Percentiles rank a stretch among this genome's conserved stretches.
Evolutionary conservation across 2,113 vertebrate genomes (phyloP).

Genomic region (Hydrochoerus hydrochaeris): DNA sequence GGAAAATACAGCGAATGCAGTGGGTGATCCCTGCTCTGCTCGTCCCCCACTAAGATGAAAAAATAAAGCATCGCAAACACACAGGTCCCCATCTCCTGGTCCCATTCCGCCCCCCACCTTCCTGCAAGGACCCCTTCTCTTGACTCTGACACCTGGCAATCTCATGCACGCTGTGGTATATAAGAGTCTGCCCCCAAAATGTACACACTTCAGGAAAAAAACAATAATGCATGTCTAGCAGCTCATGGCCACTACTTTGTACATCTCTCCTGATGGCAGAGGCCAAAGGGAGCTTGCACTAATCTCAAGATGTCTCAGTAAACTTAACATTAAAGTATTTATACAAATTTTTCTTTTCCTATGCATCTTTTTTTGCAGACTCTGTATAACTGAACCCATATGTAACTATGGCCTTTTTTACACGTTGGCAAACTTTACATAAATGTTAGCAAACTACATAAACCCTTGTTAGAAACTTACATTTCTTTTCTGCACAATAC

Average conservation of each 20-base stretch:
- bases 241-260: background rate
- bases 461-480: background rate
- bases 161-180: background rate
- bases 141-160: background rate
- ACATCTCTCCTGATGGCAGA: background rate
- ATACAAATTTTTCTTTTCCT: background rate
- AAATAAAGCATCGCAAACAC: background rate
- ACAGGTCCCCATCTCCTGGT: background rate
- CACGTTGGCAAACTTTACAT: background rate
- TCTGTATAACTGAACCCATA: background rate
- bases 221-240: background rate
- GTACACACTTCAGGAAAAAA: background rate
- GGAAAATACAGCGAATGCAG: background rate
- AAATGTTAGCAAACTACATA: background rate
- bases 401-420: background rate
- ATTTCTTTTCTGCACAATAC: background rate
- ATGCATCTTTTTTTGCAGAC: background rate
- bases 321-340: background rate
- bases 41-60: background rate
- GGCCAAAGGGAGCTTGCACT: background rate
- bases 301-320: background rate
- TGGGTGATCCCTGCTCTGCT: background rate
- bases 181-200: background rate
- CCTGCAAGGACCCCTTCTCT: no score
- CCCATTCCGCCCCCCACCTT: background rate